Evolutionary conservation across 2,113 vertebrate species (phyloP).

Genomic region (Oncorhynchus kisutch): DNA sequence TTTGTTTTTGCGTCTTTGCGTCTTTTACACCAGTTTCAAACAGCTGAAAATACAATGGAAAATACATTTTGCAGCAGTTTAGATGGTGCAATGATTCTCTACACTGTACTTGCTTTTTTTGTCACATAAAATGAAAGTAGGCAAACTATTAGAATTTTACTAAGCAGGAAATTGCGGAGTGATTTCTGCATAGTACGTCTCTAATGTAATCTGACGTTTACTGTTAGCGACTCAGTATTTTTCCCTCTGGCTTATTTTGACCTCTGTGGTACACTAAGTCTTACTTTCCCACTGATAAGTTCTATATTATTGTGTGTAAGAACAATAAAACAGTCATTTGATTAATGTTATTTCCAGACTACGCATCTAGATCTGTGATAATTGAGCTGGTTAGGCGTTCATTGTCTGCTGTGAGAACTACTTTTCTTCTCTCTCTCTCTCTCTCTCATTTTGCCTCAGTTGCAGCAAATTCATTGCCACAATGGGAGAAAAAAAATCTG

Average conservation of each 20-base stretch:
- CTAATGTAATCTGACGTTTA: too few relatives aligned
- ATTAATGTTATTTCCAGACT: not conserved
- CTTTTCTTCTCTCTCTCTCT: not conserved
- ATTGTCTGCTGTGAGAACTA: constrained; percentile 8
- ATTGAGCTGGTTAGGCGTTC: constrained; percentile 26
- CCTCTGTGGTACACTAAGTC: not conserved
- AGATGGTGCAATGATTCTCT: too few relatives aligned
- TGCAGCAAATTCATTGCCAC: not conserved
- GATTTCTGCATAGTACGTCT: too few relatives aligned
- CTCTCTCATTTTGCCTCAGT: not conserved
- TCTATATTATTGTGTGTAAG: not conserved
- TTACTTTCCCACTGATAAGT: not conserved
- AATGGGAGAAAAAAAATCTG: not conserved
- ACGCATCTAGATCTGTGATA: constrained; percentile 34
- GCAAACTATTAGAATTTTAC: too few relatives aligned
- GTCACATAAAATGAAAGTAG: too few relatives aligned
- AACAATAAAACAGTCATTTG: constrained; percentile 15
- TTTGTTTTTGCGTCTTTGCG: too few relatives aligned
- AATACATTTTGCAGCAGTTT: too few relatives aligned
- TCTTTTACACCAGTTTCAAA: too few relatives aligned
- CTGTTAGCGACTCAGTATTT: too few relatives aligned
- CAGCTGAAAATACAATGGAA: too few relatives aligned
- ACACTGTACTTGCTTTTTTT: too few relatives aligned
- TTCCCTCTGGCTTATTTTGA: not conserved
- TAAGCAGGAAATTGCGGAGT: too few relatives aligned